Evolutionary conservation across 1,140 invertebrate species (phyloP), one percentile per base, ranked within the genome.

Genomic region (Meteorus sp.): DNA sequence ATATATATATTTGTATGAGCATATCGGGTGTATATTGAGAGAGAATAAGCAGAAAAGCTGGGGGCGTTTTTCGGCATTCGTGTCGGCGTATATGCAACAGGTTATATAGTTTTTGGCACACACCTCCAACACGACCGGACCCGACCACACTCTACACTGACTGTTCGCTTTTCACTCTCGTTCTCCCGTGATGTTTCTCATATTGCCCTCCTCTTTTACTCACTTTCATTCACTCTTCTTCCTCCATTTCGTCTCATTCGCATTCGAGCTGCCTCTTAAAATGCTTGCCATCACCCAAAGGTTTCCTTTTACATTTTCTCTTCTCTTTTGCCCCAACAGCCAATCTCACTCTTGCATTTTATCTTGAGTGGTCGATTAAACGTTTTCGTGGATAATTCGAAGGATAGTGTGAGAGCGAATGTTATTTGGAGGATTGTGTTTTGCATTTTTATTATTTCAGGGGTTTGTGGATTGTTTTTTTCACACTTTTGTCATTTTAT

Each of bases 51-150:
- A 48, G 66, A 67, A 65, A 69, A 66, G 74, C 74, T 74, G 69
- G 74, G 71, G 75, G 77, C 76, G 76, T 78, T 78, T 80, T 80
- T 77, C 76, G 76, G 75, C 67, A 65, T 70, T 75, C 75, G 69
- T 72, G 69, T 66, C 66, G 70, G 60, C 65, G 66, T 62, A 19
- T 52, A 63, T 65, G 76, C 78, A 78, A 80, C 78, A 80, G 76
- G 78, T 80, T 78, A 79, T 29, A 9, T 75, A 77, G 78, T 80
- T 80, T 78, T 78, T 78, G 76, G 76, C 76, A 78, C 73, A 73
- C 75, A 73, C 71, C 72, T 76, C 70, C 66, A 58, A 52, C 62
- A 55, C 57, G 57, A 53, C 61, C 60, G 56, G 65, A n/a, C 66
- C 61, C 60, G 58, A 61, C 64, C 58, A 41, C 39, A 60, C 37